A percentile compares a stretch with the other conserved stretches of the same genome.
phyloP scores from a whole-genome alignment of 2,113 vertebrate species.

The Cichladusa arquata region DNA sequence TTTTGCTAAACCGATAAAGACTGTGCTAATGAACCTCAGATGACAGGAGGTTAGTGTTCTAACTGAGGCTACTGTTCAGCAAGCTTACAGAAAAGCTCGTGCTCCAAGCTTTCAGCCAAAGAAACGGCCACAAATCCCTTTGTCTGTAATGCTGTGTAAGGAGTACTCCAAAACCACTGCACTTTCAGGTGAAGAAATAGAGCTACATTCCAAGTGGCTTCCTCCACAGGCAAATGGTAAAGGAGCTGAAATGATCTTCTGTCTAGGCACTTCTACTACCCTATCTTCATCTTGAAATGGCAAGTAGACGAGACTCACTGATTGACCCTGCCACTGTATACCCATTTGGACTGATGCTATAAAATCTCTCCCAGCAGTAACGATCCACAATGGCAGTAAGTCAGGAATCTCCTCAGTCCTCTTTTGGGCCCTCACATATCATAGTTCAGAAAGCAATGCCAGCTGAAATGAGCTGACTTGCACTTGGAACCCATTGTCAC shows the following conservation, averaged over 20 bases:
- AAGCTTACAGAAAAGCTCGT: neutral
- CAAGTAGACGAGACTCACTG: neutral
- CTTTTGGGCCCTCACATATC: neutral
- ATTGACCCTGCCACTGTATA: neutral
- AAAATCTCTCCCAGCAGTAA: neutral
- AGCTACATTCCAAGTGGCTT: neutral
- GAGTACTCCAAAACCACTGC: neutral
- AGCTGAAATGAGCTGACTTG: neutral
- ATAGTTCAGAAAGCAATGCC: neutral
- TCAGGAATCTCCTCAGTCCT: neutral
- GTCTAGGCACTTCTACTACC: neutral
- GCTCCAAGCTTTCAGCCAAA: neutral
- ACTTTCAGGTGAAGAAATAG: neutral
- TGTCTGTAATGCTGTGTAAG: neutral
- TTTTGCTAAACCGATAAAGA: slow-evolving; percentile 14
- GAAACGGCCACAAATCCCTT: neutral
- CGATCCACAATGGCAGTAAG: neutral
- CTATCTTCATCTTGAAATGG: neutral
- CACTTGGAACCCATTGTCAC: neutral
- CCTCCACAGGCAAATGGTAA: neutral
- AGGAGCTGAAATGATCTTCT: neutral
- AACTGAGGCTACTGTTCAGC: slow-evolving; percentile 1
- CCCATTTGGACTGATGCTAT: neutral
- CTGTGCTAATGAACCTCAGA: neutral
- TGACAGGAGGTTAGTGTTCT: neutral